Evolutionary conservation across 2,888 invertebrate species (phyloP).

Genomic region (Cerastis leucographa): DNA sequence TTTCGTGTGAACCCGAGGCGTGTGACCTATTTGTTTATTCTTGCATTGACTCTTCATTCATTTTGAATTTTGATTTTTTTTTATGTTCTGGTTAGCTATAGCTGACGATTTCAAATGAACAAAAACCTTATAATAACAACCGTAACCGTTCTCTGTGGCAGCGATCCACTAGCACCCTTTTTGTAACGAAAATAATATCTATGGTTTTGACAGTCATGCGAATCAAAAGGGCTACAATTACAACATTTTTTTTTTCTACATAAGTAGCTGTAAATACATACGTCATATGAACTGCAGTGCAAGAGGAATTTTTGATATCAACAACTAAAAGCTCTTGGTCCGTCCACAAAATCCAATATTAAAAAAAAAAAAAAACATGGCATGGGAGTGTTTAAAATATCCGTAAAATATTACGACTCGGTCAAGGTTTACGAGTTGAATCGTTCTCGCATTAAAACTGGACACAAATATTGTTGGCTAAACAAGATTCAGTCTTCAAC

Average conservation of each 20-base stretch:
- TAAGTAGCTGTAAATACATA: neutral
- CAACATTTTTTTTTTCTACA: neutral
- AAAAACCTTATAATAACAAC: neutral
- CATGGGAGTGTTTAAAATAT: slow-evolving; percentile 54
- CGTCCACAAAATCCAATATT: slow-evolving; percentile 33
- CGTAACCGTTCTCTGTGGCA: neutral
- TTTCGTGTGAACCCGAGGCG: neutral
- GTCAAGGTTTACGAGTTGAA: slow-evolving; percentile 31
- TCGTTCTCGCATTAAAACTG: neutral
- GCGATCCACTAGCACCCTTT: neutral
- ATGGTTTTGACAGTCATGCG: neutral
- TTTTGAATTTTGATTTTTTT: neutral
- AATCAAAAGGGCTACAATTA: neutral
- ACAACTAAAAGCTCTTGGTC: slow-evolving; percentile 28
- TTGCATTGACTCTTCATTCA: neutral
- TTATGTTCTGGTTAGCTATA: neutral
- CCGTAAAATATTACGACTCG: slow-evolving; percentile 22
- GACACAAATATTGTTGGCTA: neutral
- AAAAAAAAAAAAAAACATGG: too few species aligned
- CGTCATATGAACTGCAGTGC: slow-evolving; percentile 14
- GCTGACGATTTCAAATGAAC: neutral
- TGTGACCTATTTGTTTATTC: slow-evolving; percentile 5
- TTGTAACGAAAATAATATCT: neutral
- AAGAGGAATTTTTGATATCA: slow-evolving; percentile 46
- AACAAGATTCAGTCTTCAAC: neutral